phyloP scores from a whole-genome alignment of 2,888 invertebrate genomes.

The Maniola hyperantus region DNA sequence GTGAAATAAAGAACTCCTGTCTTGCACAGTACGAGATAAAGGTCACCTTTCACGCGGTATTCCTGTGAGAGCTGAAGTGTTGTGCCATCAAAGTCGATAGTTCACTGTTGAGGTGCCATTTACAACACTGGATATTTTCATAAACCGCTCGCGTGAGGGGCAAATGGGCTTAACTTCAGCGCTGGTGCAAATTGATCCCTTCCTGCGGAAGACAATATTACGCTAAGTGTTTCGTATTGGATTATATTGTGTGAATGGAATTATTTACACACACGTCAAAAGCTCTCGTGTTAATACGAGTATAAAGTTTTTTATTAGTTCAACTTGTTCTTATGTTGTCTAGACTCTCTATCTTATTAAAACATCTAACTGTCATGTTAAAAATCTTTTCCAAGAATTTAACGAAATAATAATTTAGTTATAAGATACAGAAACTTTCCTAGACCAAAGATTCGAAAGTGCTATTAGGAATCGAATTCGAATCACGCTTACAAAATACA shows the following conservation, averaged over 20 bases:
- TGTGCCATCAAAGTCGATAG: conserved; percentile 20
- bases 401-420: too few relatives aligned
- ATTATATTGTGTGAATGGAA: conserved; percentile 14
- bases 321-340: too few relatives aligned
- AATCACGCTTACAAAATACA: background rate
- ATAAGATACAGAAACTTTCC: too few relatives aligned
- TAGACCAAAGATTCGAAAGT: too few relatives aligned
- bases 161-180: conserved; percentile 42
- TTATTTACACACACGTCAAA: background rate
- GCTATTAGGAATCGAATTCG: background rate
- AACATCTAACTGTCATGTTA: too few relatives aligned
- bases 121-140: conserved; percentile 46
- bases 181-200: conserved; percentile 36
- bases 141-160: conserved; percentile 40
- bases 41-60: conserved; percentile 7
- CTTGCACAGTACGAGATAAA: conserved; percentile 7
- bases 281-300: background rate
- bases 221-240: conserved; percentile 26
- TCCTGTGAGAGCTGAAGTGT: conserved; percentile 14
- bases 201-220: conserved; percentile 30
- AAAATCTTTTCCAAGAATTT: too few relatives aligned
- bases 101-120: conserved; percentile 13
- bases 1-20: background rate
- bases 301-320: too few relatives aligned
- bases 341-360: too few relatives aligned